phyloP scores from a whole-genome alignment of 2,888 invertebrate species.

The Tetranychus truncatus region DNA sequence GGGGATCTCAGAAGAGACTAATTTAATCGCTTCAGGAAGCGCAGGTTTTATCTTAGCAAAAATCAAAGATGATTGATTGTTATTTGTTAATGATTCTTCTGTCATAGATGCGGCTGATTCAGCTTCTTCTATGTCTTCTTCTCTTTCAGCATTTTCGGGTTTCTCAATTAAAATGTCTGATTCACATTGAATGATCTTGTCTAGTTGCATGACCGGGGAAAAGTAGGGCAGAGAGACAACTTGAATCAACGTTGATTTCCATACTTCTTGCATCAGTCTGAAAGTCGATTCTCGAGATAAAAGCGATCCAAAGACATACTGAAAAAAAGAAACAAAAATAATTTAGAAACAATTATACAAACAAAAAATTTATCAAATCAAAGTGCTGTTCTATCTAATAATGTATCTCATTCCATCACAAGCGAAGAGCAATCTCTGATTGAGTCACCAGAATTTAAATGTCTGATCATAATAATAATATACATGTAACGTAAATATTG shows the following conservation, averaged over 20 bases:
- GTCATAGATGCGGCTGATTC: neutral
- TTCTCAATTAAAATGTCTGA: neutral
- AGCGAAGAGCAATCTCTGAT: too few species aligned
- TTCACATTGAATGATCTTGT: neutral
- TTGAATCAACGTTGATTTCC: slow-evolving; percentile 33
- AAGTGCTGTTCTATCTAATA: neutral
- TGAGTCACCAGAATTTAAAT: neutral
- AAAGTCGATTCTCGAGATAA: slow-evolving; percentile 71
- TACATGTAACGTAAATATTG: too few species aligned
- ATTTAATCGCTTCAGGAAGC: neutral
- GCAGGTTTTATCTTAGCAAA: neutral
- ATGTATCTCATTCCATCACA: too few species aligned
- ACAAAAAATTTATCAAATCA: too few species aligned
- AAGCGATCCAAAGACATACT: slow-evolving; percentile 69
- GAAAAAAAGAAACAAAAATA: neutral
- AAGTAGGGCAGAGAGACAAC: neutral
- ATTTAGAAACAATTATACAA: too few species aligned
- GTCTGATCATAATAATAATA: neutral
- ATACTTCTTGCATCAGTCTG: slow-evolving; percentile 66
- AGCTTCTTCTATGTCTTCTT: neutral
- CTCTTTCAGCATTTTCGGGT: neutral
- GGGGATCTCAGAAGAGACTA: neutral
- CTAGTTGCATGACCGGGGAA: neutral
- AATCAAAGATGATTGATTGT: neutral
- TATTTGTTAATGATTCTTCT: neutral